phyloP scores from a whole-genome alignment of 2,113 vertebrate species.

The Spea multiplicata region DNA sequence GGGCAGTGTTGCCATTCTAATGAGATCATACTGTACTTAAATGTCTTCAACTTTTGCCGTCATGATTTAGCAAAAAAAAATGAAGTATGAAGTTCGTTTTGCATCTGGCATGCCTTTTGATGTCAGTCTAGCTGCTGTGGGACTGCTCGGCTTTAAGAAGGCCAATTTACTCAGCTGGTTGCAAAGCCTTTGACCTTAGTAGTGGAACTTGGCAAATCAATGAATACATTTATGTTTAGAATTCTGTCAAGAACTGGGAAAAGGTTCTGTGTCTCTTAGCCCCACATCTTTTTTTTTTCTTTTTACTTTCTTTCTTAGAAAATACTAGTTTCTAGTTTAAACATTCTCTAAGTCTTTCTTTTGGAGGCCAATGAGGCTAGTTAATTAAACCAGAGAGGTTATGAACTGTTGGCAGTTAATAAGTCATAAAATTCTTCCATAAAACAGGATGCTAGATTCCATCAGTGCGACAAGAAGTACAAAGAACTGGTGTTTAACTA shows the following conservation, averaged over 20 bases:
- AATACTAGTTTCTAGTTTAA: conserved; percentile 82
- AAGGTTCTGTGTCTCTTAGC: conserved; percentile 65
- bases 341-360: conserved; percentile 87
- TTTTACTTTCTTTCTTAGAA: conserved; percentile 49
- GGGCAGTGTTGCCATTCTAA: conserved; percentile 66
- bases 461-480: conserved; percentile 84
- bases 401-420: conserved; percentile 99
- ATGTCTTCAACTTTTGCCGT: conserved; percentile 65
- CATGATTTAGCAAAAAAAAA: conserved; percentile 67
- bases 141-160: conserved; percentile 74
- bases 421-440: conserved; percentile 95
- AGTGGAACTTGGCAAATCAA: conserved; percentile 78
- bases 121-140: conserved; percentile 74
- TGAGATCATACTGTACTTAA: conserved; percentile 66
- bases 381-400: conserved; percentile 94
- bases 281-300: conserved; percentile 63
- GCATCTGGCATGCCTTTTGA: conserved; percentile 78
- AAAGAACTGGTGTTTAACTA: conserved; percentile 92
- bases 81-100: conserved; percentile 71
- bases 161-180: conserved; percentile 82
- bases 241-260: conserved; percentile 76
- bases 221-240: conserved; percentile 71
- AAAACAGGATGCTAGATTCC: conserved; percentile 89
- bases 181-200: conserved; percentile 77
- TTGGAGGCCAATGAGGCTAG: conserved; percentile 79